phyloP scores from a whole-genome alignment of 2,113 vertebrate genomes.

The Synodontis membranacea region DNA sequence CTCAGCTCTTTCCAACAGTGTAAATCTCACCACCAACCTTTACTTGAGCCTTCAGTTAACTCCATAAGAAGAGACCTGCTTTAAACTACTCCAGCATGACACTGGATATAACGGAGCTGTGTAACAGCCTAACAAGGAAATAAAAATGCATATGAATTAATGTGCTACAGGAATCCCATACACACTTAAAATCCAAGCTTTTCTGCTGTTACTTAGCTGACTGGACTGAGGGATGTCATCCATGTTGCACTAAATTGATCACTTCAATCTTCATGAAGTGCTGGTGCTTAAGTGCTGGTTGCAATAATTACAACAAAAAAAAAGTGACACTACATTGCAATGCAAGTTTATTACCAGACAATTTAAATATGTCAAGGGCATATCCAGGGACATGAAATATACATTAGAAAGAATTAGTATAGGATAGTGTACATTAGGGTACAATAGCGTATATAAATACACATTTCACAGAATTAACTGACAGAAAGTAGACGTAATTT shows the following conservation, averaged over 20 bases:
- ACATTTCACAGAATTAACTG: not conserved
- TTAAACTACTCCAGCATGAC: not conserved
- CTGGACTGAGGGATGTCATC: not conserved
- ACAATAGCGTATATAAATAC: not conserved
- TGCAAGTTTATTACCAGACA: not conserved
- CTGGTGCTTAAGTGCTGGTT: not conserved
- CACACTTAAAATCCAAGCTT: not conserved
- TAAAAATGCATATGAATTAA: not conserved
- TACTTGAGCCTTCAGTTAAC: not conserved
- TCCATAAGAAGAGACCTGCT: not conserved
- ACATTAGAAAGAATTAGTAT: not conserved
- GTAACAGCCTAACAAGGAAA: not conserved
- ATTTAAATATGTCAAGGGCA: not conserved
- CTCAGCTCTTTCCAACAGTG: conserved; percentile 66
- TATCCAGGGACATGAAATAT: not conserved
- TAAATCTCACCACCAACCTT: conserved; percentile 56
- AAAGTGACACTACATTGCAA: not conserved
- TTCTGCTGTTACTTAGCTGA: not conserved
- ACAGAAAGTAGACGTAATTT: not conserved
- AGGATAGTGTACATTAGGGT: not conserved
- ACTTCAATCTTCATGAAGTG: not conserved
- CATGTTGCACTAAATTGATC: not conserved
- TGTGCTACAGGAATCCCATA: not conserved
- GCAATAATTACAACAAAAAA: not conserved
- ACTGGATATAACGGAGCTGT: not conserved